Evolutionary conservation across 2,888 invertebrate genomes (phyloP).

Genomic region (Alloplasta piceator): DNA sequence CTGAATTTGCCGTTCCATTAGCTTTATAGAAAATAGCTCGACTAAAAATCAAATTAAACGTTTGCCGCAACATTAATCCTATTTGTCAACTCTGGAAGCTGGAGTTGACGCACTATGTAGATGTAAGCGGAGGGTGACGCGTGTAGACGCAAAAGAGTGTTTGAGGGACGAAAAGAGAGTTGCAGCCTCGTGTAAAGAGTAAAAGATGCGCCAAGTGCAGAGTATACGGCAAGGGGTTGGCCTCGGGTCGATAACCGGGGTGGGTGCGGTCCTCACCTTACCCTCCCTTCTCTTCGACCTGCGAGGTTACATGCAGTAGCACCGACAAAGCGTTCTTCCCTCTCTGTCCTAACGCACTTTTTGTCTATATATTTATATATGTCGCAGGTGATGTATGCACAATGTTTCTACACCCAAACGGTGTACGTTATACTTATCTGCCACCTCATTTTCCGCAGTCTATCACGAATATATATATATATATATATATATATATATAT

Average conservation of each 20-base stretch:
- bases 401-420: conserved; percentile 19
- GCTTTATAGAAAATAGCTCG: no score
- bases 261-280: conserved; percentile 77
- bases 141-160: not conserved
- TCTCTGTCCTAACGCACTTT: conserved; percentile 45
- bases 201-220: conserved; percentile 69
- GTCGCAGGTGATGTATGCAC: conserved; percentile 8
- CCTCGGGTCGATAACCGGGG: conserved; percentile 78
- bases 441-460: conserved; percentile 26
- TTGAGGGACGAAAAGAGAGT: not conserved
- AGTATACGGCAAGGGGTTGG: conserved; percentile 68
- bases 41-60: no score
- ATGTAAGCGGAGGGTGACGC: conserved; percentile 3
- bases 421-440: conserved; percentile 12
- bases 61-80: no score
- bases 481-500: no score
- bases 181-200: conserved; percentile 66
- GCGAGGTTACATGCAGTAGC: conserved; percentile 64
- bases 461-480: not conserved
- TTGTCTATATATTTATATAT: conserved; percentile 12
- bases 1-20: no score
- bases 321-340: conserved; percentile 46
- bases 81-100: no score
- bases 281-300: conserved; percentile 70
- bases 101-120: no score